Evolutionary conservation across 1,140 invertebrate genomes (phyloP).

Genomic region (Cydia pomonella): DNA sequence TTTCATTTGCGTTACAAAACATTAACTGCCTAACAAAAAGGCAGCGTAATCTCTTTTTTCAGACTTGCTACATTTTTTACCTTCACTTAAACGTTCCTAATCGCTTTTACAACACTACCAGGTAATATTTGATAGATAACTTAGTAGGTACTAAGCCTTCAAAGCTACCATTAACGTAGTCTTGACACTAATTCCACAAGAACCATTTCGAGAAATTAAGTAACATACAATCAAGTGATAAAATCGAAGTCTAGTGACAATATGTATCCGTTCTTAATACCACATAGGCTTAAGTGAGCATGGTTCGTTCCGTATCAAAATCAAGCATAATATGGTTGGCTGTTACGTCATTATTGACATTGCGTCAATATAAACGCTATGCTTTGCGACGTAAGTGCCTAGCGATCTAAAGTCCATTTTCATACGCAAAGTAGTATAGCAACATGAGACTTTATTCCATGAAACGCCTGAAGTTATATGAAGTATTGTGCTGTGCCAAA

Average conservation of each 20-base stretch:
- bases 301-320: background rate
- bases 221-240: constrained; percentile 58
- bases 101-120: constrained; percentile 5
- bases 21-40: no score
- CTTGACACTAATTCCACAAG: constrained; percentile 54
- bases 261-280: constrained; percentile 39
- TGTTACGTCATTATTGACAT: no score
- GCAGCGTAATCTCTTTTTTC: no score
- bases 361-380: no score
- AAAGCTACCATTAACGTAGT: constrained; percentile 38
- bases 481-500: constrained; percentile 58
- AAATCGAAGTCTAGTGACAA: constrained; percentile 63
- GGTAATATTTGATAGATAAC: background rate
- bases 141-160: constrained; percentile 3
- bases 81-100: constrained; percentile 7
- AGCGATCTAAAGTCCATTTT: background rate
- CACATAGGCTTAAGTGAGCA: background rate
- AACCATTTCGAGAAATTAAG: constrained; percentile 52
- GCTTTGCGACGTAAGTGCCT: no score
- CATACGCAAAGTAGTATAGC: background rate
- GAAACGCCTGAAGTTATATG: background rate
- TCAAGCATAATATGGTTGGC: background rate
- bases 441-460: background rate
- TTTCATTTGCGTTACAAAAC: no score
- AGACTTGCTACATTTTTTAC: background rate